Evolutionary conservation across 2,888 invertebrate species (phyloP).

Genomic region (Ophioninae sp.): DNA sequence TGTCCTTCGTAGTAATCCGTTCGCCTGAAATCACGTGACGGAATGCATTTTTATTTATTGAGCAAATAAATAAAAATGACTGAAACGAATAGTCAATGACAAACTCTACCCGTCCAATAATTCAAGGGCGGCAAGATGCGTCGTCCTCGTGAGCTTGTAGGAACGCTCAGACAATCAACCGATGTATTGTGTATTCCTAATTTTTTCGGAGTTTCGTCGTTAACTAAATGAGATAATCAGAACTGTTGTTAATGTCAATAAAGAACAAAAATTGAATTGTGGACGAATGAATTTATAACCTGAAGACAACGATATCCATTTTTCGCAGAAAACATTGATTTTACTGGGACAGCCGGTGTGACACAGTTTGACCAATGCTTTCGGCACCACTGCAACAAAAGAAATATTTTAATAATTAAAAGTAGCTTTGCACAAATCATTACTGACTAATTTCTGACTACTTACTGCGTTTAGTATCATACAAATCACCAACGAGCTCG

Average conservation of each 20-base stretch:
- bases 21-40: slow-evolving; percentile 67
- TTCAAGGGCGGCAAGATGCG: slow-evolving; percentile 70
- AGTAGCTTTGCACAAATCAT: background rate
- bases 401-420: slow-evolving; percentile 17
- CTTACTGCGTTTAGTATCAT: slow-evolving; percentile 71
- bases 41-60: background rate
- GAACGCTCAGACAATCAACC: slow-evolving; percentile 60
- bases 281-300: slow-evolving; percentile 24
- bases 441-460: background rate
- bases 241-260: background rate
- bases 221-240: slow-evolving; percentile 17
- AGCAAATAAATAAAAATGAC: background rate
- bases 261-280: background rate
- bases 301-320: slow-evolving; percentile 60
- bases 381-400: slow-evolving; percentile 69
- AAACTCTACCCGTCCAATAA: slow-evolving; percentile 72
- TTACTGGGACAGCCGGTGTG: slow-evolving; percentile 74
- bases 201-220: slow-evolving; percentile 16
- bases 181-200: slow-evolving; percentile 37
- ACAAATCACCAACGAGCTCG: slow-evolving; percentile 70
- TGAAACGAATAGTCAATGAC: background rate
- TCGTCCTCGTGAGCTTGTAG: slow-evolving; percentile 72
- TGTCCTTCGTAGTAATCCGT: slow-evolving; percentile 67
- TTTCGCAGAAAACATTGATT: slow-evolving; percentile 69
- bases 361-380: slow-evolving; percentile 69